Conservation (phyloP, 2,888 invertebrate genomes). For the Vanessa cardui region DNA sequence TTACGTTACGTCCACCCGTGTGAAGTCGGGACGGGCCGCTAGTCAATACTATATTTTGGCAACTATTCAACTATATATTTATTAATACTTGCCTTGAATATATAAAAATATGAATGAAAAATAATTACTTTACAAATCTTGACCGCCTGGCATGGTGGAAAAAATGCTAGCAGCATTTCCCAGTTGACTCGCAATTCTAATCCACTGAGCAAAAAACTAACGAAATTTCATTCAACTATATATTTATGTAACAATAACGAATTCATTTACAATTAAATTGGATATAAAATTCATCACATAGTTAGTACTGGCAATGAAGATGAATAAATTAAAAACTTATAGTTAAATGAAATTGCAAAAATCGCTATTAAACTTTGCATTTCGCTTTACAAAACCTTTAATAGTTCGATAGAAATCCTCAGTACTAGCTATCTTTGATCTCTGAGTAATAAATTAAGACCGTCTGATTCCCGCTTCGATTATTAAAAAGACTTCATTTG, state of each 20-base stretch:
- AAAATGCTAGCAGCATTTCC: no score
- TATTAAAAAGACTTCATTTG: conserved; percentile 32
- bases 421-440: conserved; percentile 25
- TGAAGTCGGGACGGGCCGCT: no score
- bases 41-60: no score
- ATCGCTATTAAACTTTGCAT: conserved; percentile 15
- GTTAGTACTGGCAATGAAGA: neutral
- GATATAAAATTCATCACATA: neutral
- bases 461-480: conserved; percentile 27
- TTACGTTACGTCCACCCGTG: no score
- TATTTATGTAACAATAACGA: neutral
- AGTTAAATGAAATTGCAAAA: conserved; percentile 20
- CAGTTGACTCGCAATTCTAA: no score
- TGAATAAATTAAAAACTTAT: conserved; percentile 11
- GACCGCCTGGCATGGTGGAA: no score
- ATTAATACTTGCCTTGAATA: no score
- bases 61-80: no score
- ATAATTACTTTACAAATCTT: no score
- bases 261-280: neutral
- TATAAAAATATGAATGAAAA: no score
- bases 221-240: no score
- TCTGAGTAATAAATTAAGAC: conserved; percentile 33
- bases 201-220: no score
- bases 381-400: conserved; percentile 22
- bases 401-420: conserved; percentile 17